Conservation (phyloP, 1,140 invertebrate genomes). For the Tetragnatha versicolor region DNA sequence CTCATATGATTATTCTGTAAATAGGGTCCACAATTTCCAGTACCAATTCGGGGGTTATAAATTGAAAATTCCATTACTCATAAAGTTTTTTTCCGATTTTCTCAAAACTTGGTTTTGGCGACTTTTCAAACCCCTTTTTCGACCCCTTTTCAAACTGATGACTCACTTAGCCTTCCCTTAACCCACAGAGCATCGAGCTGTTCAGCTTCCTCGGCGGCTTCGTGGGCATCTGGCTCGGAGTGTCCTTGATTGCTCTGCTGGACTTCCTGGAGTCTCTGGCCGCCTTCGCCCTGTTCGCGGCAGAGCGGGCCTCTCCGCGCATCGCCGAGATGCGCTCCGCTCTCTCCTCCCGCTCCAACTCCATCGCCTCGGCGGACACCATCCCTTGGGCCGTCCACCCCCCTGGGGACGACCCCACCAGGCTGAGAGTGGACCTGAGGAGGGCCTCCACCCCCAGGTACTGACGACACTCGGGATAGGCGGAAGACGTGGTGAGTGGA, state of each 20-base stretch:
- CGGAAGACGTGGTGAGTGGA: no score
- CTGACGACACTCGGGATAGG: no score
- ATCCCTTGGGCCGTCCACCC: slow-evolving; percentile 13
- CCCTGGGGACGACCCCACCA: neutral
- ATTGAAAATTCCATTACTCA: no score
- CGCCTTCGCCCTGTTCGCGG: slow-evolving; percentile 11
- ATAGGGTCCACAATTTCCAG: no score
- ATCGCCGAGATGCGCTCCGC: slow-evolving; percentile 2
- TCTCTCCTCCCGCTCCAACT: neutral
- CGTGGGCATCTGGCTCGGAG: slow-evolving; percentile 54
- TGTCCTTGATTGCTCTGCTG: slow-evolving; percentile 47
- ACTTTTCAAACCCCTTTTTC: no score
- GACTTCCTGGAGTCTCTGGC: slow-evolving; percentile 47
- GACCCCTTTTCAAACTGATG: no score
- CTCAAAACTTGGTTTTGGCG: no score
- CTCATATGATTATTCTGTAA: no score
- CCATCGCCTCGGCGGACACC: slow-evolving; percentile 1
- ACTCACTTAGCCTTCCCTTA: neutral
- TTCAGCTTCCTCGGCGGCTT: slow-evolving; percentile 55
- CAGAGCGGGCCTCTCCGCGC: neutral
- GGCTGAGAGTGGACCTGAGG: neutral
- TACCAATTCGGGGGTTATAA: no score
- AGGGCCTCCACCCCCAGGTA: neutral
- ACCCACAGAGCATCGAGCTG: slow-evolving; percentile 45
- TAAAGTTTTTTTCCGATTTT: no score